These are phyloP conservation scores for Lindbergichthys nudifrons DNA, from an alignment of 2,797 vertebrate genomes.

Conservation along the genomic window DNA sequence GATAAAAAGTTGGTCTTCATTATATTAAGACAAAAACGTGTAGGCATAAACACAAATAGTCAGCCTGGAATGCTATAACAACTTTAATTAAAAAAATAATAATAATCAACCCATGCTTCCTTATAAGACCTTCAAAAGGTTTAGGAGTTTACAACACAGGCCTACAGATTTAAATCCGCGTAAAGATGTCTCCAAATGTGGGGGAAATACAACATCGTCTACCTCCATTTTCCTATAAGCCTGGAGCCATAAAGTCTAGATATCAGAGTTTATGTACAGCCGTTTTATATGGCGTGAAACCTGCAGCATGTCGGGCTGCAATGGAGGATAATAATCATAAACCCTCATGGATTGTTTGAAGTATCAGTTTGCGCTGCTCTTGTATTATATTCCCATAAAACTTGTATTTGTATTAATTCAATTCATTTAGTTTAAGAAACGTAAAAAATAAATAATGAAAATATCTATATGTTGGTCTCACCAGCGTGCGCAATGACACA, in stretches of 20 bases:
- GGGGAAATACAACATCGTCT: constrained; percentile 49
- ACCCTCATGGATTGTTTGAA: constrained; percentile 49
- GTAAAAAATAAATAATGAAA: neutral
- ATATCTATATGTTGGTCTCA: neutral
- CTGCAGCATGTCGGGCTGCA: constrained; percentile 54
- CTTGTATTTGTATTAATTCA: neutral
- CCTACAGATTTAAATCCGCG: constrained; percentile 53
- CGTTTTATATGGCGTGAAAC: constrained; percentile 62
- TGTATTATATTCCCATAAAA: constrained; percentile 48
- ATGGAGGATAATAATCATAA: constrained; percentile 63
- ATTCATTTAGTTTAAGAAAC: neutral
- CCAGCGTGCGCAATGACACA: neutral
- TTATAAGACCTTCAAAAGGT: neutral
- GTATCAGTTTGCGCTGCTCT: constrained; percentile 16
- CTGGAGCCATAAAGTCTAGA: constrained; percentile 68
- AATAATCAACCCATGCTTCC: neutral
- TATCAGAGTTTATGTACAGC: constrained; percentile 63
- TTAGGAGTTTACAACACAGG: constrained; percentile 25
- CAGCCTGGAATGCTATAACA: neutral
- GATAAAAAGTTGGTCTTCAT: neutral
- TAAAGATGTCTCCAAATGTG: constrained; percentile 49
- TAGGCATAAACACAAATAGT: neutral
- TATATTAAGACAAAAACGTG: neutral
- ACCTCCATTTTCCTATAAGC: constrained; percentile 51
- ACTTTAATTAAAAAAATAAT: constrained; percentile 7